phyloP scores from a whole-genome alignment of 2,797 vertebrate genomes.

The Sebastes kiyomatsui region DNA sequence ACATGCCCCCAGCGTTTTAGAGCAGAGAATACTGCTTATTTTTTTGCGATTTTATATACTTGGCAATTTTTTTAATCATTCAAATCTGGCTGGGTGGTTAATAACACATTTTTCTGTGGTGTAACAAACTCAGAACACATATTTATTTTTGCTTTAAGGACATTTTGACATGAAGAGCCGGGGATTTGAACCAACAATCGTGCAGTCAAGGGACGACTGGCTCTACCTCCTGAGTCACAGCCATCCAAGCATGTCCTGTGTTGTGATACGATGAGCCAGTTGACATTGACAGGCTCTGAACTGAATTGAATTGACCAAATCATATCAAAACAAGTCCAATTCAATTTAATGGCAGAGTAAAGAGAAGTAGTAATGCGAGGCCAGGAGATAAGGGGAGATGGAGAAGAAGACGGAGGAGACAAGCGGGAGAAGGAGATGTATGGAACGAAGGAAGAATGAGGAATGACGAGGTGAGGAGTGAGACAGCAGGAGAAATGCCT shows the following conservation, averaged over 20 bases:
- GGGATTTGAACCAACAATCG: neutral
- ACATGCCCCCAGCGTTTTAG: too few relatives aligned
- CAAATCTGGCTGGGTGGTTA: neutral
- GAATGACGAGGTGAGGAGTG: slow-evolving; percentile 26
- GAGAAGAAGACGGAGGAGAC: slow-evolving; percentile 4
- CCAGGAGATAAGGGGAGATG: neutral
- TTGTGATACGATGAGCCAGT: neutral
- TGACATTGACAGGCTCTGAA: neutral
- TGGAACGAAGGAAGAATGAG: slow-evolving; percentile 18
- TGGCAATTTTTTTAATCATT: neutral
- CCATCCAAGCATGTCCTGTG: neutral
- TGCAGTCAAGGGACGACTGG: neutral
- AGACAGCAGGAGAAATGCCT: slow-evolving; percentile 53
- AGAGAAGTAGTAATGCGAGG: neutral
- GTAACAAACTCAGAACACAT: neutral
- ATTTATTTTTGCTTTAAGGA: neutral
- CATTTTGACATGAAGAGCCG: neutral
- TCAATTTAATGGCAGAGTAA: neutral
- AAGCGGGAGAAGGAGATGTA: slow-evolving; percentile 15
- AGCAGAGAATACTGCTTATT: too few relatives aligned
- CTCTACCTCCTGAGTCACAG: neutral
- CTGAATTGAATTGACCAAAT: slow-evolving; percentile 10
- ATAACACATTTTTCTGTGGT: neutral
- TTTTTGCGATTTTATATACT: neutral
- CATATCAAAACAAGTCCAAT: slow-evolving; percentile 24